Base-by-base conservation (phyloP, 2,888 invertebrate species). In the Nomada goodeniana region DNA sequence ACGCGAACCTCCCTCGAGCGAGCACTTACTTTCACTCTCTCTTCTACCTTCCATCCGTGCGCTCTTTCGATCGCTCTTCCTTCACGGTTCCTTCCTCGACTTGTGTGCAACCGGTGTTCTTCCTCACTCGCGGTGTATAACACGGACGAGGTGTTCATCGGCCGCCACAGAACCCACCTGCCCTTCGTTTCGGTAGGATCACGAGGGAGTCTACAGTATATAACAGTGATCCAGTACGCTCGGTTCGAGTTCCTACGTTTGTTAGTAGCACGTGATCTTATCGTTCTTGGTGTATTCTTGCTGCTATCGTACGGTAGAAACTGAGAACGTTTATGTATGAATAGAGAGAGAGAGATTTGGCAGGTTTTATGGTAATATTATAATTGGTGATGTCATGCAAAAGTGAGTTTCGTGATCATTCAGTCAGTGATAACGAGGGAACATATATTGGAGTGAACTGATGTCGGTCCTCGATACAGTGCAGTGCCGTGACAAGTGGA, bases 1-100 rank as follows among this genome's bases (percentile, higher is more conserved):
- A 92, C 92, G 92, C 93, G 93, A 93, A 92, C 93, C 92, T 93
- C 93, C 93, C 93, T 93, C 92, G 93, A 93, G 93, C 93, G 90
- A 92, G 90, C 91, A 93, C 93, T 93, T 92, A 93, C 93, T 93
- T 93, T 93, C 93, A 93, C 93, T 93, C 92, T 92, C 88, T 88
- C 89, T 88, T 79, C 78, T 72, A 69, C 76, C 76, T 80, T 80
- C 85, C 74, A 65, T 79, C 70, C 86, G 80, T 59, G 59, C 72
- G 77, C 67, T 70, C 61, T 47, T 44, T 61, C 71, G 42, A n/a
- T 82, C 72, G 81, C 82, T 65, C 81, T 23, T 57, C 60, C 18
- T 23, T 23, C 55, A 2, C 59, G 47, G 79, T 82, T 69, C 69
- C 70, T 70, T 50, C 55, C 69, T 44, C 47, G 53, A 36, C 59